Evolutionary conservation across 2,888 invertebrate species (phyloP), one percentile per base, ranked within the genome.

Genomic region (Drosophila percnosoma): DNA sequence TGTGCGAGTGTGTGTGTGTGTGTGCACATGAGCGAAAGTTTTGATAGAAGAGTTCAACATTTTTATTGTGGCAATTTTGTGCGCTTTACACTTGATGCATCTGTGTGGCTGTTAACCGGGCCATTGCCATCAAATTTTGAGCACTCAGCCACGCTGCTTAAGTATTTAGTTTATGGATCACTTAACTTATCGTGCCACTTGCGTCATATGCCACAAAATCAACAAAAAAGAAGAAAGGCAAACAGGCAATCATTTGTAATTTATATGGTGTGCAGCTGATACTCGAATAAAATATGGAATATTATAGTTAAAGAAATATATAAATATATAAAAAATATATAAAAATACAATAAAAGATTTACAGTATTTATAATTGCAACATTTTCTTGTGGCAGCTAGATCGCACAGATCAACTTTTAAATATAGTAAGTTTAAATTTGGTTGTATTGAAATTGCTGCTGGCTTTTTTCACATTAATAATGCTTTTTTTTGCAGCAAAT

Each of bases 21-120:
- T 61, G 54, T 45, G 61, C 53, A 60, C 27, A 63, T 73, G 69
- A 57, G 76, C 79, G 79, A 79, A 79, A 79, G 78, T 79, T 79
- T 79, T 62, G 48, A 64, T 29, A 65, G 40, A 61, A 49, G 53
- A 72, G 72, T 65, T 67, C 27, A 65, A 62, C 73, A 68, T 52
- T 78, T 78, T 79, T 73, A 79, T 73, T 73, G 68, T 65, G 67
- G 75, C 69, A 73, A 79, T 75, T 79, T 75, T 61, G 72, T 67
- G 64, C 65, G 75, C 78, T 78, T 78, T 75, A 73, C 78, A 75
- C 75, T 79, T 78, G 75, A 73, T 79, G 78, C 79, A 79, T 75
- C 76, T 67, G 58, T 58, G 58, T 18, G 27, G 36, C 75, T 72
- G 63, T 78, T 78, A 75, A 65, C 57, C 68, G 71, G 70, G 59